Percentiles rank a stretch among this genome's conserved stretches.
phyloP scores from a whole-genome alignment of 64 coral and sea anemone species.

The Montipora foliosa region DNA sequence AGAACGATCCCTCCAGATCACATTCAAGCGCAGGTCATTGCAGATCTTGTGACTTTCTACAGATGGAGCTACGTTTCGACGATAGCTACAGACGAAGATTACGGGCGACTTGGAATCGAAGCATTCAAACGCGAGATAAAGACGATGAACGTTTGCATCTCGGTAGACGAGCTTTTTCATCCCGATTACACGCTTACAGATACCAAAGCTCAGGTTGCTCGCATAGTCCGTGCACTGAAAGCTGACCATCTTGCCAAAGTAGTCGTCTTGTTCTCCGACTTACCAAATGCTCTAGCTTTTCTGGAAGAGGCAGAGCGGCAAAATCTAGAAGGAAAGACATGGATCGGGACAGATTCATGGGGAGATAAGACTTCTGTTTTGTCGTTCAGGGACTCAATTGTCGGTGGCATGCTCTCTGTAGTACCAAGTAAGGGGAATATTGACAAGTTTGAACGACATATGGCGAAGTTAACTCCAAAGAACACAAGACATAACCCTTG shows the following conservation, averaged over 20 bases:
- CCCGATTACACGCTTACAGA: slow-evolving; percentile 67
- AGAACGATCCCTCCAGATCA: slow-evolving; percentile 94
- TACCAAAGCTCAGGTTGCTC: slow-evolving; percentile 59
- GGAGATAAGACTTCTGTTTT: slow-evolving; percentile 85
- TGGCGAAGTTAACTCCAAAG: slow-evolving; percentile 73
- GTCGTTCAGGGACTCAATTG: slow-evolving; percentile 54
- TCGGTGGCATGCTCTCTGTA: slow-evolving; percentile 93
- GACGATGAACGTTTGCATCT: slow-evolving; percentile 84
- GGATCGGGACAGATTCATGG: slow-evolving; percentile 97
- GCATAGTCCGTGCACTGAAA: slow-evolving; percentile 77
- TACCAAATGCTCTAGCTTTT: slow-evolving; percentile 77
- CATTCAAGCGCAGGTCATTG: slow-evolving; percentile 94
- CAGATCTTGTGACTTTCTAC: slow-evolving; percentile 77
- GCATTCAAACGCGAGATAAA: slow-evolving; percentile 90
- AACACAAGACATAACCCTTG: slow-evolving; percentile 85
- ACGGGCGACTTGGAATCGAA: slow-evolving; percentile 88
- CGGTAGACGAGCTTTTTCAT: slow-evolving; percentile 91
- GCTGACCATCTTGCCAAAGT: slow-evolving; percentile 70
- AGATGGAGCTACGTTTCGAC: slow-evolving; percentile 95
- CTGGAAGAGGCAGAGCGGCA: slow-evolving; percentile 83
- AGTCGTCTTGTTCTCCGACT: slow-evolving; percentile 88
- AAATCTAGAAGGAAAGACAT: slow-evolving; percentile 72
- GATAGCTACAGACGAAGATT: slow-evolving; percentile 91
- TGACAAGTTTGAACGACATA: slow-evolving; percentile 76
- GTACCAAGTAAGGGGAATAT: slow-evolving; percentile 85